Conservation (phyloP, 1,140 invertebrate species). For the Eriocheir sinensis region DNA sequence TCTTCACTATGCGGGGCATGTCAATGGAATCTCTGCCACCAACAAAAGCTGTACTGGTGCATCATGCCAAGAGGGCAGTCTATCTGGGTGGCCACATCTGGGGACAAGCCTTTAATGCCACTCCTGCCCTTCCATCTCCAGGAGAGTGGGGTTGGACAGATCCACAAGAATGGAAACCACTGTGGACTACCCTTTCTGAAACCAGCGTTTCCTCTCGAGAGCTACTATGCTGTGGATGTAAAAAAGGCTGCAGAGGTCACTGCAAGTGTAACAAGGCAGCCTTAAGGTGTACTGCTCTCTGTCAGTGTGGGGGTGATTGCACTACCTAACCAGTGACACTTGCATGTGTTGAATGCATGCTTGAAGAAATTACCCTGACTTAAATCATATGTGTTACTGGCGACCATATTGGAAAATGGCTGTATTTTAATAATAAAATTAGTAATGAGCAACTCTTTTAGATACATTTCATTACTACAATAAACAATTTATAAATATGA, state of each 20-base stretch:
- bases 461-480: not conserved
- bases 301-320: not conserved
- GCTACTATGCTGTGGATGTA: conserved; percentile 38
- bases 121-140: not conserved
- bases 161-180: too few relatives aligned
- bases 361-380: not conserved
- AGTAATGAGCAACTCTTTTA: not conserved
- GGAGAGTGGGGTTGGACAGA: conserved; percentile 46
- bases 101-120: not conserved
- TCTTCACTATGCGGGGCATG: not conserved
- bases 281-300: conserved; percentile 30
- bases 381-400: not conserved
- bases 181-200: conserved; percentile 47
- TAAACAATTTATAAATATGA: too few relatives aligned
- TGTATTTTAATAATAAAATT: not conserved
- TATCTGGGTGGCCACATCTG: not conserved
- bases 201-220: not conserved
- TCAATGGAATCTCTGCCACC: not conserved
- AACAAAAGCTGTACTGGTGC: conserved; percentile 17
- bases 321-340: not conserved
- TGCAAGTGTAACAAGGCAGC: conserved; percentile 53
- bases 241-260: conserved; percentile 46
- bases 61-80: conserved; percentile 44
- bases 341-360: not conserved
- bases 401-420: not conserved